Base-by-base conservation (phyloP, 2,888 invertebrate genomes). In the Podotricha telesiphe region DNA sequence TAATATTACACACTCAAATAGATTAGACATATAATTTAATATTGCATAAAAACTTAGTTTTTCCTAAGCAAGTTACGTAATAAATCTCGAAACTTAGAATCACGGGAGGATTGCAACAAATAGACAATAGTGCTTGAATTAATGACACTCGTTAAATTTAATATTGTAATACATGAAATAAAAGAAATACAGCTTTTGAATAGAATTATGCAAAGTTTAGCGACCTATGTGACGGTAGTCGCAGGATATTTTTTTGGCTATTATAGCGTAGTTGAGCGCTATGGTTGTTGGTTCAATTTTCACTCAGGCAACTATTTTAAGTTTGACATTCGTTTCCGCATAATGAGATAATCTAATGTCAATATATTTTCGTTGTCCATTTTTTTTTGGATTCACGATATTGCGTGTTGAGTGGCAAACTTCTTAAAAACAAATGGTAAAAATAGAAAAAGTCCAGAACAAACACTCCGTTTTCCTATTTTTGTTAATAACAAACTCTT, bases 11-110 rank as follows among this genome's bases (percentile, higher is more conserved):
- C n/a, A 20, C 7, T 17, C 17, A 48, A 48, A 58, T 8, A 40
- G 19, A 50, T 50, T 62, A 20, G 48, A 11, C 62, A 47, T 37
- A 48, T 37, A 50, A 50, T 50, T 62, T 50, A 37, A 62, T 50
- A 62, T 62, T 62, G 47, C 62, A 62, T 50, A 20, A 15, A 48
- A 34, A 48, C 37, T 62, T 62, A 48, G 47, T 62, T 62, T 59
- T 58, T 59, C 45, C 59, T 45, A 11, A 17, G n/a, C 42, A 28
- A 59, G 11, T 65, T 50, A 28, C 15, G 66, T 42, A 66, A 66
- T 20, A 42, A 15, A 13, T 28, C 47, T 47, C 22, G 50, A 40
- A 50, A 50, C 50, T 2, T 10, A n/a, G 34, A 65, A 48, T 65
- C 48, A 65, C 47, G 19, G 37, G 56, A 53, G 37, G 28, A 37